Evolutionary conservation across 2,113 vertebrate species (phyloP).

Genomic region (Buteo buteo): DNA sequence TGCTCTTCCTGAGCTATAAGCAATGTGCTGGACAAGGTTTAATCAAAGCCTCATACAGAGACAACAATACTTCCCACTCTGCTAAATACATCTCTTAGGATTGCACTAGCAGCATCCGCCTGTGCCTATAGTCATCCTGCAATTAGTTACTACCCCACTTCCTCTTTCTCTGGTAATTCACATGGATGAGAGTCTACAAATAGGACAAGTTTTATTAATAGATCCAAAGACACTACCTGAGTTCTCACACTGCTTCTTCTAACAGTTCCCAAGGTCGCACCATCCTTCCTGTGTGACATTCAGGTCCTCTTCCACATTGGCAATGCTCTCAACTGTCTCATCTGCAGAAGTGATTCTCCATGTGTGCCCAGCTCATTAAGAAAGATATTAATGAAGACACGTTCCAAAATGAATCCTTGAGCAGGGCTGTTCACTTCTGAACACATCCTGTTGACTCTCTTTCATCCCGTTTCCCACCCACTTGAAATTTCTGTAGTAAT

Average conservation of each 20-base stretch:
- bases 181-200: neutral
- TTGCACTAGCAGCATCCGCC: neutral
- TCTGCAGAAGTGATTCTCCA: neutral
- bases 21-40: neutral
- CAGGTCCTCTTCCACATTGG: neutral
- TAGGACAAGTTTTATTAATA: neutral
- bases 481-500: neutral
- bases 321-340: neutral
- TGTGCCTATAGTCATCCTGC: neutral
- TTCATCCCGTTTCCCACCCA: neutral
- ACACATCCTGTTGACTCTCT: neutral
- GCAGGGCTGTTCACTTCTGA: neutral
- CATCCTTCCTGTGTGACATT: neutral
- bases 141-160: neutral
- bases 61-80: neutral
- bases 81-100: neutral
- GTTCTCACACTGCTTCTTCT: neutral
- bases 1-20: neutral
- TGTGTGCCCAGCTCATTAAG: neutral
- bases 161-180: constrained; percentile 1
- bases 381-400: neutral
- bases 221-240: neutral
- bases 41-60: accelerated
- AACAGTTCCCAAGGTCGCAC: accelerated
- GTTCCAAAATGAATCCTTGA: neutral